These are phyloP conservation scores for Mythimna impura DNA, from an alignment of 2,888 invertebrate species.

Conservation along the genomic window DNA sequence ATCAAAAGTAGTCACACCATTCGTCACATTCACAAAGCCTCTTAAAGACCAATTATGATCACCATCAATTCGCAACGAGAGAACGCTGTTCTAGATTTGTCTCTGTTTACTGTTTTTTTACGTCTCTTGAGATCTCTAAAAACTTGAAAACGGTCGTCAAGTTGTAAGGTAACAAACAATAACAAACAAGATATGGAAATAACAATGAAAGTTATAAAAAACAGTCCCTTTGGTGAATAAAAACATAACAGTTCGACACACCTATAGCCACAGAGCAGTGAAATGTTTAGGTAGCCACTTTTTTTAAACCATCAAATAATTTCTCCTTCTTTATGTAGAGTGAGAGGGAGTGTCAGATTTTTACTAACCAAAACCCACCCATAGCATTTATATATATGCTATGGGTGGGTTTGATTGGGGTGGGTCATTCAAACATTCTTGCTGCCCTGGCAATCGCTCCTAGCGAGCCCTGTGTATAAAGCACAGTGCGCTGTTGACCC, in stretches of 20 bases:
- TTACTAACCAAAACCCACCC: not conserved
- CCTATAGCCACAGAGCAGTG: not conserved
- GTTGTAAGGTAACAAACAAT: not conserved
- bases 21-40: not conserved
- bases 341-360: not conserved
- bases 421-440: no score
- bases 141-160: not conserved
- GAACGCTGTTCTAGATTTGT: not conserved
- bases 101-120: not conserved
- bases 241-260: not conserved
- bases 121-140: not conserved
- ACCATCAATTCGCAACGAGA: not conserved
- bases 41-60: no score
- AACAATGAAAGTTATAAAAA: constrained; percentile 2
- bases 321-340: not conserved
- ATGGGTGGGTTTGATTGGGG: no score
- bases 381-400: no score
- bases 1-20: not conserved
- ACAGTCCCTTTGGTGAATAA: not conserved
- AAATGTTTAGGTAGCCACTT: not conserved
- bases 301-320: no score
- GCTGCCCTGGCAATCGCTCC: no score
- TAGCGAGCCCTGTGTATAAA: no score
- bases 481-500: not conserved
- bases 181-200: not conserved